Conservation (phyloP, 2,113 vertebrate genomes). For the Butorides virescens region DNA sequence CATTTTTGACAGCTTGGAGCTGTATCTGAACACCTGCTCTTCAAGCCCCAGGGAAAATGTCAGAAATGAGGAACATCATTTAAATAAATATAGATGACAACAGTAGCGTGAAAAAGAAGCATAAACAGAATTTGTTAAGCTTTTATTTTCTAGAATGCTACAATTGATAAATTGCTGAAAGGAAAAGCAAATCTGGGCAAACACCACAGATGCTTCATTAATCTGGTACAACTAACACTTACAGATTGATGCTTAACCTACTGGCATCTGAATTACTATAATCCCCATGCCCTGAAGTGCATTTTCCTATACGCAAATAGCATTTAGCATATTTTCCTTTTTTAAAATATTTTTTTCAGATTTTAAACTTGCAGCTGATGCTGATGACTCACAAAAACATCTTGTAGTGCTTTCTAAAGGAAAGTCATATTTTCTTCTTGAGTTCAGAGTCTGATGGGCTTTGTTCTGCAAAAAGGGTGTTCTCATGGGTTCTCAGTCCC, state of each 20-base stretch:
- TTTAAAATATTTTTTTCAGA: not conserved
- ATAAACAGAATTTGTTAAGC: not conserved
- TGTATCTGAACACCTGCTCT: conserved; percentile 29
- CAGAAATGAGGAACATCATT: conserved; percentile 5
- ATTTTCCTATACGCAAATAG: not conserved
- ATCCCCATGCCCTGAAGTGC: not conserved
- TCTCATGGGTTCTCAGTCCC: not conserved
- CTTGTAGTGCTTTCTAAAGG: not conserved
- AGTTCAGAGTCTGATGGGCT: not conserved
- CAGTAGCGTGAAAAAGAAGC: not conserved
- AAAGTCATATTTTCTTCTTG: not conserved
- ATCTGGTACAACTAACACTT: not conserved
- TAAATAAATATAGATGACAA: conserved; percentile 25
- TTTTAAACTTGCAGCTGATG: not conserved
- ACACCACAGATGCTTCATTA: conserved; percentile 20
- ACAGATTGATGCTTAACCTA: conserved; percentile 4
- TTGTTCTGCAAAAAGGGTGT: not conserved
- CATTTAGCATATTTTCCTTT: not conserved
- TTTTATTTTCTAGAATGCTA: not conserved
- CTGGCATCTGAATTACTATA: not conserved
- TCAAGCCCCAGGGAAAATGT: not conserved
- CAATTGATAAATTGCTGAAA: not conserved
- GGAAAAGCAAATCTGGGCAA: not conserved
- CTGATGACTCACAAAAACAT: not conserved
- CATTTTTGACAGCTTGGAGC: conserved; percentile 30